Conservation (phyloP, 2,888 invertebrate genomes). For the Drosophila stalkeri region DNA sequence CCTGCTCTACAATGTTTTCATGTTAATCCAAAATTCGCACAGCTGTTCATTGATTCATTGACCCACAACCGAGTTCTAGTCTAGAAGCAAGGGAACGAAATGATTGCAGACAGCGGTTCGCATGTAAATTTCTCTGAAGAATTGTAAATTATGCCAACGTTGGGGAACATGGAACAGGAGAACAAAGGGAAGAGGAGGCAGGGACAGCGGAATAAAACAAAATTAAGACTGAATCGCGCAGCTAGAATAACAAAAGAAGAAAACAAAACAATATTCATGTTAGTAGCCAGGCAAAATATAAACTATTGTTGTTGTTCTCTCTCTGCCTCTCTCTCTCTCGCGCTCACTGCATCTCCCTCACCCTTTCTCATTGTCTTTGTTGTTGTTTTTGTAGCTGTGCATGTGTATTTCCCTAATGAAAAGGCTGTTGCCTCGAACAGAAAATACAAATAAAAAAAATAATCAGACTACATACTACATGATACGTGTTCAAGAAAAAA, state of each 20-base stretch:
- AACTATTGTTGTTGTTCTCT: conserved; percentile 42
- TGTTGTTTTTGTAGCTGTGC: conserved; percentile 44
- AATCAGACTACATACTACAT: conserved; percentile 54
- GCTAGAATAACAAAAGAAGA: conserved; percentile 59
- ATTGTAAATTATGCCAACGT: conserved; percentile 66
- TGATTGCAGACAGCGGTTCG: conserved; percentile 38
- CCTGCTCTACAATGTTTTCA: not conserved
- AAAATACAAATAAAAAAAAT: conserved; percentile 65
- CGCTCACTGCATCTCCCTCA: not conserved
- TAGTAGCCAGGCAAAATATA: conserved; percentile 39
- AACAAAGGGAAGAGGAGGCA: not conserved
- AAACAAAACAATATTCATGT: conserved; percentile 39
- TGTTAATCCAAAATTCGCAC: conserved; percentile 50
- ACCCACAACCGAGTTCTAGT: conserved; percentile 61
- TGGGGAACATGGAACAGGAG: conserved; percentile 16
- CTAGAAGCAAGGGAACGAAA: conserved; percentile 32
- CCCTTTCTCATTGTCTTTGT: conserved; percentile 16
- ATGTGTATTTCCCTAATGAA: conserved; percentile 68
- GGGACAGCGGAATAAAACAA: conserved; percentile 38
- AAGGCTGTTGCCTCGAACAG: conserved; percentile 51
- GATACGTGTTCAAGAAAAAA: conserved; percentile 49
- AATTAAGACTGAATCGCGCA: conserved; percentile 59
- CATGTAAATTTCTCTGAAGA: conserved; percentile 68
- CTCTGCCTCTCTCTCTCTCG: conserved; percentile 1
- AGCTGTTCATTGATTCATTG: conserved; percentile 70